Evolutionary conservation across 2,797 vertebrate species (phyloP), one percentile per base, ranked within the genome.

Genomic region (Helarctos malayanus): DNA sequence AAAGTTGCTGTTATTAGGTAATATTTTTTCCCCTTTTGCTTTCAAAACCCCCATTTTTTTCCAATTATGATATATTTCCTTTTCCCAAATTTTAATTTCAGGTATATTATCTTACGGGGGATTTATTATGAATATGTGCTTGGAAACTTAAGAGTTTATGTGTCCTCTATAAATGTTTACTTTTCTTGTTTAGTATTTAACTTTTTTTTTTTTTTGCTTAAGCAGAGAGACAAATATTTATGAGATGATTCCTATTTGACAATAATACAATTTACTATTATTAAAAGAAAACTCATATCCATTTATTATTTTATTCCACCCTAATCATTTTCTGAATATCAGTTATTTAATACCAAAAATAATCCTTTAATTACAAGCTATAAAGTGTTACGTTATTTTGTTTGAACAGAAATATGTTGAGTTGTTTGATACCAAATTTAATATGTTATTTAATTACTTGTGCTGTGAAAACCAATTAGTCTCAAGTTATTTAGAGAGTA

Each of bases 1-100:
- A 47, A 99, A 99, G 95, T 94, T 99, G 15, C 98, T 99, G 0
- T 97, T 99, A 1, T 27, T 99, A 94, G 99, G 99, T 99, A 99
- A 99, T 5, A 47, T 81, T 35, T 25, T 96, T 47, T 73, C 29
- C 12, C 14, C 18, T 18, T 45, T 81, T 56, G 4, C 69, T 91
- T 75, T 93, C 45, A 32, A 86, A 69, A 57, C 5, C 3, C 25
- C 71, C 29, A 47, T 76, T 47, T 94, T 45, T 56, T 61, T 69
- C 96, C 27, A 32, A 52, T 13, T 57, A 19, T 14, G 32, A 47
- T 8, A 3, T 82, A 79, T 89, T 96, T 12, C 21, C 6, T 85
- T 0, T 2, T 81, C 47, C 98, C 35, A 73, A 4, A 89, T 5
- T 84, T 96, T 93, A 86, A 65, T 76, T 95, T 95, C 21, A 87